Evolutionary conservation across 1,140 invertebrate species (phyloP), one percentile per base, ranked within the genome.

Genomic region (Lepidurus couesii): DNA sequence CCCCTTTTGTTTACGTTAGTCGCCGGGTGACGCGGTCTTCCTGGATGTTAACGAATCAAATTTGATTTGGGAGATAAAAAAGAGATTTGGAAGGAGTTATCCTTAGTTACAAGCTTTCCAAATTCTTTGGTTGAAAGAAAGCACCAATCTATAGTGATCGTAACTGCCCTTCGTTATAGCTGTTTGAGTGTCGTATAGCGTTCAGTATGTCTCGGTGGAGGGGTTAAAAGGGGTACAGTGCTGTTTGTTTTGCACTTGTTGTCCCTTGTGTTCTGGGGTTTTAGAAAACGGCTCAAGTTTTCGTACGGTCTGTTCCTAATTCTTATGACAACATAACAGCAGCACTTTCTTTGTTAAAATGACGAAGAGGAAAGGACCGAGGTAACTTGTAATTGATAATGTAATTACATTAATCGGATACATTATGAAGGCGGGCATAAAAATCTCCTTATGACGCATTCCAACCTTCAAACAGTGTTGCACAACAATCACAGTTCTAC

Each of bases 281-380:
- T 65, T 65, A 16, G 53, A 65, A 65, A 65, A 65, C 53, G 16
- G 53, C 53, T 65, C 53, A 65, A 65, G 53, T 65, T 65, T 65
- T 65, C 53, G 8, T 65, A 65, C 13, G 53, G 5, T 65, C 21
- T 13, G 53, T 65, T 65, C 53, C 53, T 65, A 65, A n/a, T 65
- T 47, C 34, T 34, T 34, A 34, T 4, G 34, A 34, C 2, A 34
- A 34, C 34, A 34, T 34, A 34, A 34, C 34, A 34, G 34, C 34
- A 34, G 34, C 34, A 34, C 34, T 34, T 34, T 34, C 34, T 34
- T 34, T 34, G 34, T 34, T 34, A 34, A 4, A 34, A 34, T 4
- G 34, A 34, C 34, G 34, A 34, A 3, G 34, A 34, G 34, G 3
- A 34, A 34, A 34, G 34, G 34, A 34, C 34, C 34, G 34, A 34